Evolutionary conservation across 2,888 invertebrate genomes (phyloP).

Genomic region (Auanema freiburgensis): DNA sequence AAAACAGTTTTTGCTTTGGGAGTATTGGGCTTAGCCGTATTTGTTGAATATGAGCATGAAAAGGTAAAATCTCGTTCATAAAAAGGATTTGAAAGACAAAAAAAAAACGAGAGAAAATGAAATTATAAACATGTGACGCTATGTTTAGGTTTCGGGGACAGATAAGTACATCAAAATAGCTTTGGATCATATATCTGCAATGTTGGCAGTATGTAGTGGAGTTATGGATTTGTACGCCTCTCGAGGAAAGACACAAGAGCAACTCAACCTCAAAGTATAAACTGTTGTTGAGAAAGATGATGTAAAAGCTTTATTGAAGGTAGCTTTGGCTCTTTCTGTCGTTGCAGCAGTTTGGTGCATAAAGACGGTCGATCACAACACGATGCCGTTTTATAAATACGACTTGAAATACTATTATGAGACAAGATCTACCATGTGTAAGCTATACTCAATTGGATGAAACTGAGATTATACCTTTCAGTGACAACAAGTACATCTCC

Average conservation of each 20-base stretch:
- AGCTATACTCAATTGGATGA: not conserved
- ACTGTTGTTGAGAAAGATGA: not conserved
- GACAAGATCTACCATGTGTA: conserved; percentile 35
- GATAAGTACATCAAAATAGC: conserved; percentile 62
- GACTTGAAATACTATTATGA: conserved; percentile 55
- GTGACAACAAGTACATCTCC: conserved; percentile 43
- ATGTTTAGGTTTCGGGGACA: conserved; percentile 40
- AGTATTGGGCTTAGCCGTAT: conserved; percentile 57
- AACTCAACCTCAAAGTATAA: conserved; percentile 58
- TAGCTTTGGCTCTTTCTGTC: conserved; percentile 57
- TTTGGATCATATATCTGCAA: conserved; percentile 58
- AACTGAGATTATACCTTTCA: conserved; percentile 25
- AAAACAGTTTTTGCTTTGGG: conserved; percentile 56
- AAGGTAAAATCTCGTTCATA: conserved; percentile 23
- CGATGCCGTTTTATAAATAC: conserved; percentile 59
- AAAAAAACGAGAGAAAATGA: not conserved
- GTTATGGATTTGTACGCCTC: conserved; percentile 56
- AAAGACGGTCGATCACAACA: conserved; percentile 61
- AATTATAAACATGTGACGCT: not conserved
- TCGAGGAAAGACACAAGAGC: conserved; percentile 43
- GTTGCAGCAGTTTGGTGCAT: conserved; percentile 62
- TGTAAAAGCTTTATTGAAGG: conserved; percentile 27
- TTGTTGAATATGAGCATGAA: conserved; percentile 62
- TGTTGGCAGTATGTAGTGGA: conserved; percentile 55
- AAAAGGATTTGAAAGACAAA: not conserved